A percentile compares a stretch with the other conserved stretches of the same genome.
These are phyloP conservation scores for Chrysina gloriosa DNA, from an alignment of 2,888 invertebrate species.

Conservation along the genomic window DNA sequence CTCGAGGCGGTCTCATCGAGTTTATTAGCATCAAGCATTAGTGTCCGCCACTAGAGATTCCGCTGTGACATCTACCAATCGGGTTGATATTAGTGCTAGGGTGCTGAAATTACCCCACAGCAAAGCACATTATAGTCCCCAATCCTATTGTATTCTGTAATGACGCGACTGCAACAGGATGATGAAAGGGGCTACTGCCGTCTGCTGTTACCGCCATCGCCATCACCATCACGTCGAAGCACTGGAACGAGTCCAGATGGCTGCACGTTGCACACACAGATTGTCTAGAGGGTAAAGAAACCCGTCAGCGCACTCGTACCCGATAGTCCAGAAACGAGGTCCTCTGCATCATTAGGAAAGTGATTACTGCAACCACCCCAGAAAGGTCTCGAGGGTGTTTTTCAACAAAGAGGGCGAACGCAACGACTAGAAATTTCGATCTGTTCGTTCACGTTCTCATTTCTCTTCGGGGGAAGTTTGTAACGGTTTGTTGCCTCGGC, in stretches of 20 bases:
- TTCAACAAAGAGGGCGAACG: neutral
- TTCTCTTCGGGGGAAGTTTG: constrained; percentile 9
- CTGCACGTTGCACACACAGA: neutral
- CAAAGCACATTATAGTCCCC: constrained; percentile 23
- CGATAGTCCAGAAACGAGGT: neutral
- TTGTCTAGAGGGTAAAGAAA: neutral
- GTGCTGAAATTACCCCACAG: constrained; percentile 21
- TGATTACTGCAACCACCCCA: constrained; percentile 2
- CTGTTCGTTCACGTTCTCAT: neutral
- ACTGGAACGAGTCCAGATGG: constrained; percentile 7
- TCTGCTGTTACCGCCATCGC: neutral
- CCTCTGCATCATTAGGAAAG: constrained; percentile 14
- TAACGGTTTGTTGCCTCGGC: constrained; percentile 10
- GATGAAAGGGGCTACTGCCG: constrained; percentile 8
- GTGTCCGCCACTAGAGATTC: constrained; percentile 1
- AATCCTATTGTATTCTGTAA: constrained; percentile 29
- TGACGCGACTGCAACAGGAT: constrained; percentile 19
- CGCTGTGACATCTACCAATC: constrained; percentile 12
- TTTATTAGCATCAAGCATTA: constrained; percentile 7
- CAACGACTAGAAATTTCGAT: constrained; percentile 16
- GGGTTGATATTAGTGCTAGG: neutral
- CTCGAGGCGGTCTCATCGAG: neutral
- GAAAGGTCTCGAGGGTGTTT: constrained; percentile 12
- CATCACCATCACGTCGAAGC: neutral
- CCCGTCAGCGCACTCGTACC: neutral